Conservation (phyloP, 1,140 invertebrate genomes). For the Calliopsis andreniformis region DNA sequence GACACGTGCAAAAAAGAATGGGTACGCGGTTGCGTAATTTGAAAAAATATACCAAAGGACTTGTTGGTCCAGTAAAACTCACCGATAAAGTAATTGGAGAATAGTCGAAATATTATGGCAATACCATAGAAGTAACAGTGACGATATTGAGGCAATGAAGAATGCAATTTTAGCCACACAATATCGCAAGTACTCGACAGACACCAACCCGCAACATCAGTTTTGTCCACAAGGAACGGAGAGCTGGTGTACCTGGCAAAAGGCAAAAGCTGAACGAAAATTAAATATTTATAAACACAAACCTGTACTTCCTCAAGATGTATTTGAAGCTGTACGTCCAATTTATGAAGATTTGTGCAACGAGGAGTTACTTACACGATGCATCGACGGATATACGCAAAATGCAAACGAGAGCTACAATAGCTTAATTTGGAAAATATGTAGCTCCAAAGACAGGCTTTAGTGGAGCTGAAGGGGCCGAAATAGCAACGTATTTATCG, state of each 20-base stretch:
- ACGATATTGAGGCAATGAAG: conserved; percentile 56
- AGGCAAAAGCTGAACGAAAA: conserved; percentile 12
- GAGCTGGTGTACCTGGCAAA: conserved; percentile 42
- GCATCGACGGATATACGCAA: no score
- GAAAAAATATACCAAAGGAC: conserved; percentile 29
- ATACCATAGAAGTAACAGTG: conserved; percentile 54
- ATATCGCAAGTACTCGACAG: no score
- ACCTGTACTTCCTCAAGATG: not conserved
- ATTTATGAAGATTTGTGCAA: conserved; percentile 1
- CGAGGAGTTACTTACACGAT: no score
- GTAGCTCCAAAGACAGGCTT: no score
- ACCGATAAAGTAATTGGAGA: conserved; percentile 47
- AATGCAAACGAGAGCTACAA: no score
- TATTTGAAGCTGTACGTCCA: not conserved
- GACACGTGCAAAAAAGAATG: conserved; percentile 46
- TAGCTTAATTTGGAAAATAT: no score
- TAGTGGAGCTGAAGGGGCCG: no score
- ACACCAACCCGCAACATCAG: no score
- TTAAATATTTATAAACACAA: conserved; percentile 4
- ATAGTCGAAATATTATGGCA: conserved; percentile 45
- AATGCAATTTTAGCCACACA: no score
- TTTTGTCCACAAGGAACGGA: conserved; percentile 23
- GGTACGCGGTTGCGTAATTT: conserved; percentile 29
- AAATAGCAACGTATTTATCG: no score
- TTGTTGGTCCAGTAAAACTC: conserved; percentile 44